A percentile compares a stretch with the other conserved stretches of the same genome.
Conservation (phyloP, 2,113 vertebrate species). For the Ophthalmolycus amberensis region DNA sequence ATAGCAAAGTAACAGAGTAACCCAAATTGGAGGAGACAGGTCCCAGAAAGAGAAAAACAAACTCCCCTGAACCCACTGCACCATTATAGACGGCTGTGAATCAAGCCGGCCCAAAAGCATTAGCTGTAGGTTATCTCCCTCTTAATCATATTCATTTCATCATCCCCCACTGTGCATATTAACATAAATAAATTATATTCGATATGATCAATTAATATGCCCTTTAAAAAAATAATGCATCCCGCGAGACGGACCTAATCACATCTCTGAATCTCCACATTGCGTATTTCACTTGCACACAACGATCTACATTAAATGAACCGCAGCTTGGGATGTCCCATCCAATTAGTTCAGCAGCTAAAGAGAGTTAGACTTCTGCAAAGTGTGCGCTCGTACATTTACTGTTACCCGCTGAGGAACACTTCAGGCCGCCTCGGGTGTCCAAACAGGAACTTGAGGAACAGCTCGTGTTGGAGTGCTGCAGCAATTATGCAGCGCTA, state of each 20-base stretch:
- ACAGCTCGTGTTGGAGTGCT: slow-evolving; percentile 21
- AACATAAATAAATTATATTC: slow-evolving; percentile 8
- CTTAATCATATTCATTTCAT: slow-evolving; percentile 49
- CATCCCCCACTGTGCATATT: slow-evolving; percentile 17
- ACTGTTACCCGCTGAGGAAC: not conserved
- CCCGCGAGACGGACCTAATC: slow-evolving; percentile 22
- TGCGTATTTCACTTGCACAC: slow-evolving; percentile 8
- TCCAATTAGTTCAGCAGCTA: slow-evolving; percentile 18
- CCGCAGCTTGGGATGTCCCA: slow-evolving; percentile 7
- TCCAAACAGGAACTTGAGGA: not conserved
- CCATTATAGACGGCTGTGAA: slow-evolving; percentile 20
- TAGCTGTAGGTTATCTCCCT: slow-evolving; percentile 15
- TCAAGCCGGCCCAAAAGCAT: slow-evolving; percentile 4
- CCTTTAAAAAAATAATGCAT: slow-evolving; percentile 29
- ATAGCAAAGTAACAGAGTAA: slow-evolving; percentile 28
- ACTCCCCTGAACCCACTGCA: slow-evolving; percentile 16
- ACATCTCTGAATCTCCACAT: slow-evolving; percentile 6
- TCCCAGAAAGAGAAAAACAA: slow-evolving; percentile 45
- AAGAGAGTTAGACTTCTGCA: not conserved
- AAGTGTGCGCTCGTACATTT: slow-evolving; percentile 8
- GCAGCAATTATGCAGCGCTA: slow-evolving; percentile 18
- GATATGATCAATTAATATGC: slow-evolving; percentile 54
- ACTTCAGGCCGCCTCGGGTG: slow-evolving; percentile 8
- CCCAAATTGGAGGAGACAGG: slow-evolving; percentile 45
- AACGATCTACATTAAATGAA: slow-evolving; percentile 17